These are phyloP conservation scores for Pseudochromis fuscus DNA, from an alignment of 2,797 vertebrate genomes.

Conservation along the genomic window DNA sequence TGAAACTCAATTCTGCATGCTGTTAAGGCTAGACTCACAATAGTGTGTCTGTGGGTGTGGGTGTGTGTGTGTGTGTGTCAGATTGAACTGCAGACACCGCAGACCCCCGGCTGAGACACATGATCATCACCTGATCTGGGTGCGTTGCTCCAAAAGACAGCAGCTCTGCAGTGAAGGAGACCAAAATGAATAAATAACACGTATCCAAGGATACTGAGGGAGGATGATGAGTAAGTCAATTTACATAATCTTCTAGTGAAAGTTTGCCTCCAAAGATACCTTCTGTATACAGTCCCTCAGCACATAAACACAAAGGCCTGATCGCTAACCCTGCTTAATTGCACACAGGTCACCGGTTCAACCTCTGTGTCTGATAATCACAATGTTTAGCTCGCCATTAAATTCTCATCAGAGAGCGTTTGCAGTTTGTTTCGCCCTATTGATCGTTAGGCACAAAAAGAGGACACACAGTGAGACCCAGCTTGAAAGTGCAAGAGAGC, in stretches of 20 bases:
- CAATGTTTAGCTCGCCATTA: not conserved
- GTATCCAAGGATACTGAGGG: slow-evolving; percentile 71
- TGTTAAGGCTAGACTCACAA: slow-evolving; percentile 14
- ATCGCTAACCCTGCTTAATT: slow-evolving; percentile 22
- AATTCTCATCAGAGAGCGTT: not conserved
- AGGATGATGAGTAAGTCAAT: slow-evolving; percentile 64
- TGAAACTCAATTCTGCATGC: slow-evolving; percentile 55
- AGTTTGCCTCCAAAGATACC: slow-evolving; percentile 56
- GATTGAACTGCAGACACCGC: slow-evolving; percentile 43
- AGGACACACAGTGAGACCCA: slow-evolving; percentile 3
- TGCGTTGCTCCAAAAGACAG: slow-evolving; percentile 42
- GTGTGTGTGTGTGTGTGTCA: slow-evolving; percentile 24
- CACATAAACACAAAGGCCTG: slow-evolving; percentile 28
- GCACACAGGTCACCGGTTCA: slow-evolving; percentile 15
- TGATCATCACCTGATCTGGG: slow-evolving; percentile 58
- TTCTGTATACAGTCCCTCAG: slow-evolving; percentile 26
- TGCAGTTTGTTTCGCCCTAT: not conserved
- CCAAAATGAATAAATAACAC: slow-evolving; percentile 61
- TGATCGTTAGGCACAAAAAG: slow-evolving; percentile 10
- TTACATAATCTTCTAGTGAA: slow-evolving; percentile 68
- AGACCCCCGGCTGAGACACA: slow-evolving; percentile 47
- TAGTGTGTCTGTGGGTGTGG: slow-evolving; percentile 14
- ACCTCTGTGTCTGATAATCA: slow-evolving; percentile 12
- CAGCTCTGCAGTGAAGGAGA: slow-evolving; percentile 46
- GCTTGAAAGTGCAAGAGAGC: not conserved